phyloP scores from a whole-genome alignment of 2,888 invertebrate genomes.

The Metalampra italica region DNA sequence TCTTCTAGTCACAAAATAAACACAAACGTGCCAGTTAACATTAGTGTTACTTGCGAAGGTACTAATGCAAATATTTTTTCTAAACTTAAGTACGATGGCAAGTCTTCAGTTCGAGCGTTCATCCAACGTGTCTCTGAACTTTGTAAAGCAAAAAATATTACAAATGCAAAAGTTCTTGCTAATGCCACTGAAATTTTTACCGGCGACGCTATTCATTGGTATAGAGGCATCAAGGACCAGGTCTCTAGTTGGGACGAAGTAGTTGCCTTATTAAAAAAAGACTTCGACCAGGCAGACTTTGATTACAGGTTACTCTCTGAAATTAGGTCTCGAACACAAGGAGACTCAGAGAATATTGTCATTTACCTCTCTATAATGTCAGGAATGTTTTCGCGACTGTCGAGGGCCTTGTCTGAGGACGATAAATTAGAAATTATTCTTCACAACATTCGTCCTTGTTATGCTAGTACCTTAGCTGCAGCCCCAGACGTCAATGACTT shows the following conservation, averaged over 20 bases:
- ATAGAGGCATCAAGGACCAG: neutral
- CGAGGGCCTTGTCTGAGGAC: constrained; percentile 7
- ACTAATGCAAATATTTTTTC: too few relatives aligned
- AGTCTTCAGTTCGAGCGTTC: constrained; percentile 11
- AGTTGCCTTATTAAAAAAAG: neutral
- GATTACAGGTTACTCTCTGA: constrained; percentile 12
- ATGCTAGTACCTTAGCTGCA: neutral
- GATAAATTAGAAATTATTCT: constrained; percentile 14
- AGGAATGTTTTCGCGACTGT: constrained; percentile 15
- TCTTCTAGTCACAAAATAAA: too few relatives aligned
- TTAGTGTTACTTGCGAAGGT: too few relatives aligned
- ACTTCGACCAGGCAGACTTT: constrained; percentile 11
- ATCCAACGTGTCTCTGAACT: constrained; percentile 9
- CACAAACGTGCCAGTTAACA: too few relatives aligned
- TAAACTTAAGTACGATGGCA: constrained; percentile 11
- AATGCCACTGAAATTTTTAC: constrained; percentile 5
- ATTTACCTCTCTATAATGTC: constrained; percentile 12
- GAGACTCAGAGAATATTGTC: constrained; percentile 4
- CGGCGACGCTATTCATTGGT: constrained; percentile 8
- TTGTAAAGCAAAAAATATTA: neutral
- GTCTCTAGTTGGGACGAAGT: neutral
- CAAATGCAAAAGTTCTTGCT: constrained; percentile 2
- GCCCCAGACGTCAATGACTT: neutral
- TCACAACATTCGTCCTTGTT: constrained; percentile 14
- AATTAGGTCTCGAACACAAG: constrained; percentile 5